phyloP scores from a whole-genome alignment of 2,113 vertebrate genomes.

The Vanacampus margaritifer region DNA sequence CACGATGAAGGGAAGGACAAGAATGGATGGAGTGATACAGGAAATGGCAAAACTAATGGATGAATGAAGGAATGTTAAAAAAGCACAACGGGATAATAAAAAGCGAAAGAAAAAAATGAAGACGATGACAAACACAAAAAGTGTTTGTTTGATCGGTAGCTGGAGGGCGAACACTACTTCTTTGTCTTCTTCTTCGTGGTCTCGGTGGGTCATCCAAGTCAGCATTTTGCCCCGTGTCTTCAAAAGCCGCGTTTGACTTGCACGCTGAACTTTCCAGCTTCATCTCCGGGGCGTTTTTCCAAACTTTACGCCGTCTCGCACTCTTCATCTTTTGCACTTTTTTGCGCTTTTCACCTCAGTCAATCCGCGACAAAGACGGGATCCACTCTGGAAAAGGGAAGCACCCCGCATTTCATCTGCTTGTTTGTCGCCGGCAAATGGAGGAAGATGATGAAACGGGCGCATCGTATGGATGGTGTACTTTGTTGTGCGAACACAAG shows the following conservation, averaged over 20 bases:
- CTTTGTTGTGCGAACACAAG: conserved; percentile 41
- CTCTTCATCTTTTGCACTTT: background rate
- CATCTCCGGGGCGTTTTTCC: background rate
- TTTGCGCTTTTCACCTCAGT: background rate
- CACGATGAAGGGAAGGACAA: background rate
- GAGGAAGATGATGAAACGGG: conserved; percentile 38
- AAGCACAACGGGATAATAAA: background rate
- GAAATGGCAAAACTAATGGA: background rate
- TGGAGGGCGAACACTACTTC: background rate
- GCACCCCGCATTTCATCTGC: conserved; percentile 24
- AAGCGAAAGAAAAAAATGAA: background rate
- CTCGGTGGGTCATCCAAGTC: background rate
- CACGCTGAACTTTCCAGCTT: background rate
- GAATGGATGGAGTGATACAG: no score
- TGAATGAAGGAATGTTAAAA: background rate
- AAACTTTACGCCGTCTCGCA: background rate
- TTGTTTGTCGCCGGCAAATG: conserved; percentile 16
- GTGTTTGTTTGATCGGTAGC: background rate
- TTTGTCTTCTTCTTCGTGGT: background rate
- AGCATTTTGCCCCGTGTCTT: background rate
- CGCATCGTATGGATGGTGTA: conserved; percentile 25
- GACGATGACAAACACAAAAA: background rate
- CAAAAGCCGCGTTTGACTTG: background rate
- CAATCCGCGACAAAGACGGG: background rate
- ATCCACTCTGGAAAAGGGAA: conserved; percentile 16